phyloP scores from a whole-genome alignment of 2,797 vertebrate genomes.

The Prunella strophiata region DNA sequence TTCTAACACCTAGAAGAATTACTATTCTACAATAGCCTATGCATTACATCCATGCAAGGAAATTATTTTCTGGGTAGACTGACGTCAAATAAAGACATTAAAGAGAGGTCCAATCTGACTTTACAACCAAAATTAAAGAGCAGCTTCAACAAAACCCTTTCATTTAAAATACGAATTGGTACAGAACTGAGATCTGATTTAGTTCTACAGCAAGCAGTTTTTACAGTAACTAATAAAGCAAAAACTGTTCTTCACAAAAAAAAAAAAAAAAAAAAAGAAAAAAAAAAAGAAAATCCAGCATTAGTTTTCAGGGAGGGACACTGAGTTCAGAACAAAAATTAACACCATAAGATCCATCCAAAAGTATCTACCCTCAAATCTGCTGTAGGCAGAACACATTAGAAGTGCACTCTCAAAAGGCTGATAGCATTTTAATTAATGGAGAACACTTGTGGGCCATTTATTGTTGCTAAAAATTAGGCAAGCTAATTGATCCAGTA shows the following conservation, averaged over 20 bases:
- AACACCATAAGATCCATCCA: background rate
- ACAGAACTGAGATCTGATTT: background rate
- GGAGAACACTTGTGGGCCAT: slow-evolving; percentile 60
- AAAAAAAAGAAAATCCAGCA: background rate
- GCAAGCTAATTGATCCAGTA: slow-evolving; percentile 76
- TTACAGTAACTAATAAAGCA: background rate
- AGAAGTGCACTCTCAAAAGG: slow-evolving; percentile 47
- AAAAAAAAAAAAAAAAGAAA: no score
- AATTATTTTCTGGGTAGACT: slow-evolving; percentile 13
- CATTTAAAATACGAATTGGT: background rate
- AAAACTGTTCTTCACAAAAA: background rate
- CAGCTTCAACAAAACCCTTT: background rate
- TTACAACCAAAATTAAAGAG: background rate
- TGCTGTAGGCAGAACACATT: background rate
- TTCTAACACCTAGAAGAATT: slow-evolving; percentile 40
- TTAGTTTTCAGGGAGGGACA: background rate
- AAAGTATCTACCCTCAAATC: background rate
- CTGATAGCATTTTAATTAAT: slow-evolving; percentile 72
- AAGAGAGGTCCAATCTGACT: background rate
- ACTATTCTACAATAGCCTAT: background rate
- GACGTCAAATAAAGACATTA: background rate
- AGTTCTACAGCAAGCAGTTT: background rate
- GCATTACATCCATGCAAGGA: background rate
- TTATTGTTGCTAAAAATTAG: slow-evolving; percentile 75
- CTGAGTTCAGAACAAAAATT: background rate